These are phyloP conservation scores for Holacanthella duospinosa DNA, from an alignment of 2,888 invertebrate genomes.

Conservation along the genomic window DNA sequence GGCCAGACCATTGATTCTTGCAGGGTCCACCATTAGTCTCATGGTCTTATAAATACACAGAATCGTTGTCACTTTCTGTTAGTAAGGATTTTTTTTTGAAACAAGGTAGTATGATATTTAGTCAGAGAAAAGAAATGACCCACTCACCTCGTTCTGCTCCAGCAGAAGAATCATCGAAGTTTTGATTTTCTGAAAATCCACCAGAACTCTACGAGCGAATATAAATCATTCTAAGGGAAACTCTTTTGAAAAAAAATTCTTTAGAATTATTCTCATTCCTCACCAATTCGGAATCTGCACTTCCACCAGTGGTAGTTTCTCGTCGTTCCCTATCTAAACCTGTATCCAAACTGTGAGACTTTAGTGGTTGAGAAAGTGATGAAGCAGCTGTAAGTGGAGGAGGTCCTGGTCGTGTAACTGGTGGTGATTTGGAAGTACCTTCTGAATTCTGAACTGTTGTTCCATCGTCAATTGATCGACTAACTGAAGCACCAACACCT, in stretches of 20 bases:
- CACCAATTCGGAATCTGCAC: conserved; percentile 23
- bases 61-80: no score
- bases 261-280: no score
- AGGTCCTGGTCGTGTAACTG: conserved; percentile 25
- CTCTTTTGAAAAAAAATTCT: no score
- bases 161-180: conserved; percentile 20
- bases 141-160: conserved; percentile 18
- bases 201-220: conserved; percentile 19
- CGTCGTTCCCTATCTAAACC: conserved; percentile 16
- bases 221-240: no score
- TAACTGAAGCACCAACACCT: conserved; percentile 36
- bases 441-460: conserved; percentile 9
- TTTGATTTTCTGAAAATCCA: conserved; percentile 23
- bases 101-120: no score
- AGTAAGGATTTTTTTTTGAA: no score
- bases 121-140: no score
- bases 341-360: conserved; percentile 35
- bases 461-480: conserved; percentile 34
- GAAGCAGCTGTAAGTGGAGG: conserved; percentile 30
- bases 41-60: no score
- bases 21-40: no score
- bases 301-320: not conserved
- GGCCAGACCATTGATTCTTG: no score
- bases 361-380: conserved; percentile 17
- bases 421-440: conserved; percentile 15